Evolutionary conservation across 2,888 invertebrate species (phyloP).

Genomic region (Temnothorax ravouxi): DNA sequence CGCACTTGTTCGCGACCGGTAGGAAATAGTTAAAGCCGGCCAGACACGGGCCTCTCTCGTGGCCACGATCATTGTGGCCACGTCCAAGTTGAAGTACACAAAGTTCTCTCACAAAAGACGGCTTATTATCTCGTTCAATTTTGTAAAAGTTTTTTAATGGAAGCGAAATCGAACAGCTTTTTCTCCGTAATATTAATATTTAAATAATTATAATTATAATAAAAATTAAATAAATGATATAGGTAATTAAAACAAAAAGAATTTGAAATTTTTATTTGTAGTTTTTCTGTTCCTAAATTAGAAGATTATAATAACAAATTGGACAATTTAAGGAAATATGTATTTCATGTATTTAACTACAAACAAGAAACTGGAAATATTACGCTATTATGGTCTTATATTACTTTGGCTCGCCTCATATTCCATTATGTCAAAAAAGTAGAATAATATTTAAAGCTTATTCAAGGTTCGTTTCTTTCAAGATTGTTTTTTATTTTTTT

Average conservation of each 20-base stretch:
- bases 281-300: not conserved
- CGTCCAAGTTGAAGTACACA: slow-evolving; percentile 38
- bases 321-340: not conserved
- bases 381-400: not conserved
- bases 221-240: not conserved
- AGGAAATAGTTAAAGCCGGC: slow-evolving; percentile 51
- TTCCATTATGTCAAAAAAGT: not conserved
- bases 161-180: slow-evolving; percentile 11
- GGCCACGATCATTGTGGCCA: slow-evolving; percentile 15
- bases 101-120: slow-evolving; percentile 28
- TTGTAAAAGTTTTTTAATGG: slow-evolving; percentile 4
- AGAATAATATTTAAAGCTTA: not conserved
- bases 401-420: not conserved
- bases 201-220: not conserved
- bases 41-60: slow-evolving; percentile 13
- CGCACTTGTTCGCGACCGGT: slow-evolving; percentile 61
- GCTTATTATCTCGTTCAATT: slow-evolving; percentile 36
- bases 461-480: not conserved
- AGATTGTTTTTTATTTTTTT: not conserved
- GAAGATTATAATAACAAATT: not conserved
- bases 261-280: not conserved
- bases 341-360: not conserved
- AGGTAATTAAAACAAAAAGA: not conserved
- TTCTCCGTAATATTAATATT: slow-evolving; percentile 6
- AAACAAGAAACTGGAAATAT: not conserved